These are phyloP conservation scores for Drosophila nannoptera DNA, from an alignment of 1,140 invertebrate species.

Conservation along the genomic window DNA sequence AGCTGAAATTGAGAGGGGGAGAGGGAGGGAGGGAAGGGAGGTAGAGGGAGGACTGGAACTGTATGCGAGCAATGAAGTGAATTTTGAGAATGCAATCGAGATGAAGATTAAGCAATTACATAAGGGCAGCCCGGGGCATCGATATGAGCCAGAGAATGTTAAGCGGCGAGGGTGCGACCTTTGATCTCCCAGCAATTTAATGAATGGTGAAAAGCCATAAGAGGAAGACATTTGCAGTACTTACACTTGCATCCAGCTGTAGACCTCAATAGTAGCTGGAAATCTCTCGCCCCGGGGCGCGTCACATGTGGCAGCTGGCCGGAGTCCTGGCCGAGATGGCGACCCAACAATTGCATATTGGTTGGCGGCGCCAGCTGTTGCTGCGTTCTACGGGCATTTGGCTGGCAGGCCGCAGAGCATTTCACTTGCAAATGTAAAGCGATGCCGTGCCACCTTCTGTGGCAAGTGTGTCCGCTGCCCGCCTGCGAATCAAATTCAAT, in stretches of 20 bases:
- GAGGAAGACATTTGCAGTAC: no score
- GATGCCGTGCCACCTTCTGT: conserved; percentile 26
- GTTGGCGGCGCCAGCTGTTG: conserved; percentile 20
- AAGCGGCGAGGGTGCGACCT: background rate
- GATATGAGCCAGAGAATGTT: background rate
- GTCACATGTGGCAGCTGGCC: conserved; percentile 40
- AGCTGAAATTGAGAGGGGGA: background rate
- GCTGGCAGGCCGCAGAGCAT: conserved; percentile 65
- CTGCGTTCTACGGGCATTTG: conserved; percentile 28
- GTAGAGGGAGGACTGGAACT: background rate
- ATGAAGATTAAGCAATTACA: conserved; percentile 14
- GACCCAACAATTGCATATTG: conserved; percentile 64
- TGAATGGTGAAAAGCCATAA: no score
- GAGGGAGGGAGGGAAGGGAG: background rate
- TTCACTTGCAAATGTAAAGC: conserved; percentile 68
- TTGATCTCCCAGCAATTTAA: background rate
- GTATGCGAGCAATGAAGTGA: conserved; percentile 11
- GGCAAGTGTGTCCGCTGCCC: conserved; percentile 49
- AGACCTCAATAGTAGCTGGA: no score
- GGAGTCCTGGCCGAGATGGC: conserved; percentile 3
- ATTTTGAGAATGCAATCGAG: conserved; percentile 18
- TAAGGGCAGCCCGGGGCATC: conserved; percentile 2
- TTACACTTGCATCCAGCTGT: no score
- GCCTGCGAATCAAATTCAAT: conserved; percentile 63
- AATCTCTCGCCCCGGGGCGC: no score